These are phyloP conservation scores for Poicephalus gulielmi DNA, from an alignment of 2,113 vertebrate genomes.

Conservation along the genomic window DNA sequence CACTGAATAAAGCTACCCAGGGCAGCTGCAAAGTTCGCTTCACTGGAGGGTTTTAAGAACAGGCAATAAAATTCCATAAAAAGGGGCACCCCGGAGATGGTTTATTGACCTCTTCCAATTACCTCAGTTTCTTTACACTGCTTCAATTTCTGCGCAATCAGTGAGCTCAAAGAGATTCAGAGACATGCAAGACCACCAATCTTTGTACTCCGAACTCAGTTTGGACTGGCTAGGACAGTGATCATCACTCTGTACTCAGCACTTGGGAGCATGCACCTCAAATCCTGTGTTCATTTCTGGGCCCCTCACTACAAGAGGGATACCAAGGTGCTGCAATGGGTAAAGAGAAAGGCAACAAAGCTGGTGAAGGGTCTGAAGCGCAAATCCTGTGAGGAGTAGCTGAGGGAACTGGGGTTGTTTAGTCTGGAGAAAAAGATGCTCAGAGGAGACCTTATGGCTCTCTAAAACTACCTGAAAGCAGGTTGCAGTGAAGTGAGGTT, in stretches of 20 bases:
- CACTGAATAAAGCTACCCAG: background rate
- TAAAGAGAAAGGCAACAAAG: background rate
- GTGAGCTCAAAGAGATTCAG: background rate
- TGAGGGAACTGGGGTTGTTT: background rate
- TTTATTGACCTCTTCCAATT: background rate
- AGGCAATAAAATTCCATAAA: background rate
- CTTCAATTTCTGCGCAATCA: background rate
- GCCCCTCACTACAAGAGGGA: background rate
- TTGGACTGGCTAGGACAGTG: background rate
- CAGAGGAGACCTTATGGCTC: background rate
- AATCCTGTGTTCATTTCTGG: background rate
- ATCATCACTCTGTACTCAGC: background rate
- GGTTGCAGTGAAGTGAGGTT: background rate
- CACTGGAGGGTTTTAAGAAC: background rate
- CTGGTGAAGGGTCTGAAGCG: background rate
- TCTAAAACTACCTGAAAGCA: background rate
- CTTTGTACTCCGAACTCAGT: background rate
- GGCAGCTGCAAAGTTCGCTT: background rate
- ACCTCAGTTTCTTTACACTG: background rate
- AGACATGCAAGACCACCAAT: background rate
- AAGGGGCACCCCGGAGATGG: background rate
- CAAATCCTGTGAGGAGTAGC: background rate
- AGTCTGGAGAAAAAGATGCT: background rate
- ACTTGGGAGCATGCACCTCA: background rate
- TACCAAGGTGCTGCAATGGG: accelerated